Evolutionary conservation across 35 echinoderm and acorn worm genomes (phyloP), one percentile per base, ranked within the genome.

Genomic region (Amphiura filiformis): DNA sequence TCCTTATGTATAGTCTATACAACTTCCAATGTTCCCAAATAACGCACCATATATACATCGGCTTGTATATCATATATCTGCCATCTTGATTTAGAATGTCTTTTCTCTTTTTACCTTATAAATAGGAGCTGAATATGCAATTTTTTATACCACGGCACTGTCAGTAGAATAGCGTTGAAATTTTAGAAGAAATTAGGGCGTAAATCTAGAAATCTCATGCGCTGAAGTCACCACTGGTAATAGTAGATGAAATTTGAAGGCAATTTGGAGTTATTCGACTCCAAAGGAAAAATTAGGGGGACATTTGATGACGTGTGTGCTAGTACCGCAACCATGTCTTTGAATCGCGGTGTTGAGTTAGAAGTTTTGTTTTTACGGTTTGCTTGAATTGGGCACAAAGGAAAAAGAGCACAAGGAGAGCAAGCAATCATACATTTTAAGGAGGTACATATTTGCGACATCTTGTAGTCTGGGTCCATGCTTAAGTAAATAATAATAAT

Each of bases 251-350:
- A 18, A 70, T 70, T 70, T 70, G 15, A 26, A 70, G 61, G 61
- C 26, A 70, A 70, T 70, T 70, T 70, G 61, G 61, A 70, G 61
- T 70, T n/a, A 70, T n/a, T n/a, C 61, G 61, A 70, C 28, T 70
- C 61, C 61, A 5, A 23, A 30, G 11, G 7, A 3, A 70, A 18
- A 70, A 70, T 70, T 70, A 70, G 61, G 61, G 26, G 4, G 41
- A 47, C 41, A 17, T 47, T 47, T 17, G n/a, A 47, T 17, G 41
- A 47, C 41, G 4, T 47, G 41, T n/a, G n/a, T n/a, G n/a, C n/a
- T n/a, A n/a, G n/a, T n/a, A n/a, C n/a, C n/a, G n/a, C n/a, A n/a
- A n/a, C n/a, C n/a, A n/a, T n/a, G n/a, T n/a, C n/a, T n/a, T n/a
- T n/a, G n/a, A n/a, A n/a, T n/a, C n/a, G n/a, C n/a, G n/a, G n/a